phyloP scores from a whole-genome alignment of 2,888 invertebrate genomes.

The Oscheius sp. region DNA sequence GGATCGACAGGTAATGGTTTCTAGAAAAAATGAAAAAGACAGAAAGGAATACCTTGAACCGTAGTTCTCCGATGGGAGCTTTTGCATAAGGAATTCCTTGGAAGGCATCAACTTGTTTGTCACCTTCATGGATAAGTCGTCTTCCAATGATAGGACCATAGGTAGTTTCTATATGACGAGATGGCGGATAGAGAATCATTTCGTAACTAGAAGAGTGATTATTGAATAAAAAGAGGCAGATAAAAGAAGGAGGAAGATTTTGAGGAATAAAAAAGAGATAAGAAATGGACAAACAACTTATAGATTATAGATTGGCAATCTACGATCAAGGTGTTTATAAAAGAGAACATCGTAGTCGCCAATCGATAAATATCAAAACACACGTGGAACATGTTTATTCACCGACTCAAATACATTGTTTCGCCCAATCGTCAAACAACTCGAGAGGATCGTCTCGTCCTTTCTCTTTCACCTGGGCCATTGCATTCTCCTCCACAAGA shows the following conservation, averaged over 20 bases:
- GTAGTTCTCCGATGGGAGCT: conserved; percentile 46
- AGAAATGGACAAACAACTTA: too few relatives aligned
- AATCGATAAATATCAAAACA: too few relatives aligned
- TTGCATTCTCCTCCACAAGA: conserved; percentile 72
- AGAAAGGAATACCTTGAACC: conserved; percentile 40
- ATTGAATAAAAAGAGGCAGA: too few relatives aligned
- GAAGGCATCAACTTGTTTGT: conserved; percentile 49
- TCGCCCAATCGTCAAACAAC: conserved; percentile 50
- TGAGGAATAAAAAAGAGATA: too few relatives aligned
- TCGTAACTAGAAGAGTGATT: too few relatives aligned
- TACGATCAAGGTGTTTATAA: too few relatives aligned
- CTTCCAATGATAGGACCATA: conserved; percentile 54
- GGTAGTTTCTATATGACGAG: conserved; percentile 42
- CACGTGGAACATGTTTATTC: too few relatives aligned
- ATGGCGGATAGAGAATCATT: conserved; percentile 33
- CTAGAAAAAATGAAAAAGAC: conserved; percentile 9
- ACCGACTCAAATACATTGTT: too few relatives aligned
- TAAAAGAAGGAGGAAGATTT: too few relatives aligned
- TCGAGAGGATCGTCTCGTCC: conserved; percentile 44
- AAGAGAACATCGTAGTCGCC: too few relatives aligned
- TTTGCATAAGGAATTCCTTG: conserved; percentile 56
- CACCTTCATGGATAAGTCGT: conserved; percentile 49
- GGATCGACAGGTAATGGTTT: conserved; percentile 42
- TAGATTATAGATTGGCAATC: too few relatives aligned
- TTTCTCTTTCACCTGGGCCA: conserved; percentile 70